These are phyloP conservation scores for Trachythela sp. DNA, from an alignment of 64 coral and sea anemone genomes.

Conservation along the genomic window DNA sequence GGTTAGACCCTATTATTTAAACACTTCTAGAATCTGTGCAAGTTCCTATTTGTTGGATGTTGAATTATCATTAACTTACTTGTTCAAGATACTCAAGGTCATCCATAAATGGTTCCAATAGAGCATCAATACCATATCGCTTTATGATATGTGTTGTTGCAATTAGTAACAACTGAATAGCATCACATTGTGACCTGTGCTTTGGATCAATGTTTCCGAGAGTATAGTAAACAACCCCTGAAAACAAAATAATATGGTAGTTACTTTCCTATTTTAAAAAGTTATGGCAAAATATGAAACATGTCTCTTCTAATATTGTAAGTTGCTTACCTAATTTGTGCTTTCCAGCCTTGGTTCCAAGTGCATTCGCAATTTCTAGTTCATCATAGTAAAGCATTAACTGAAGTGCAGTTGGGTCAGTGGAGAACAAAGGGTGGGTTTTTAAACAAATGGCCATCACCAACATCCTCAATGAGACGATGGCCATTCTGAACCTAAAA, in stretches of 20 bases:
- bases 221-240: constrained; percentile 50
- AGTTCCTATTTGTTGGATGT: too few species aligned
- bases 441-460: constrained; percentile 4
- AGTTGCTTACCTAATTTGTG: neutral
- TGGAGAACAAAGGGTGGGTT: neutral
- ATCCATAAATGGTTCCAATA: constrained; percentile 42
- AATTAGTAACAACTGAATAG: constrained; percentile 51
- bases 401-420: neutral
- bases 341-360: neutral
- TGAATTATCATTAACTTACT: too few species aligned
- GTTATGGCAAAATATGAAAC: neutral
- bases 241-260: neutral
- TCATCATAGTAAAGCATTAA: constrained; percentile 7
- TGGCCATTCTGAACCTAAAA: neutral
- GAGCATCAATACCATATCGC: constrained; percentile 44
- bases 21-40: too few species aligned
- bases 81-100: constrained; percentile 47
- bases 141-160: constrained; percentile 36
- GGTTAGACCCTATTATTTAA: too few species aligned
- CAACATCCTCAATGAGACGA: neutral
- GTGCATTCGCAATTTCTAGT: neutral
- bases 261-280: too few species aligned
- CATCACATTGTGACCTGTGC: constrained; percentile 43
- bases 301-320: neutral
- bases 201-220: constrained; percentile 51